phyloP scores from a whole-genome alignment of 2,797 vertebrate genomes.

The Epinephelus coioides region DNA sequence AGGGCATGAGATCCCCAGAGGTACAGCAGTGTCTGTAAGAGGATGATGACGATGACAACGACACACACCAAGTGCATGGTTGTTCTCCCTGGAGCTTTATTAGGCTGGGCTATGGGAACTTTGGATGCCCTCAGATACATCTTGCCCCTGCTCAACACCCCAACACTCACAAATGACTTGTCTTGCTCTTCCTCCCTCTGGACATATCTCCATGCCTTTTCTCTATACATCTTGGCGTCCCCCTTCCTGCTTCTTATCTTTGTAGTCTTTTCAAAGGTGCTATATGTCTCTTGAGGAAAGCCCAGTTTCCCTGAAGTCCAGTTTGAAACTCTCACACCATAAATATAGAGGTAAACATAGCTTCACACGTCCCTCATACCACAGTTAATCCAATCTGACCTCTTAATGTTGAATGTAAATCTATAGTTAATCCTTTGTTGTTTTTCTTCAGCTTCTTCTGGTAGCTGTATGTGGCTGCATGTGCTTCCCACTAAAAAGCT shows the following conservation, averaged over 20 bases:
- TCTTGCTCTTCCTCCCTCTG: constrained; percentile 39
- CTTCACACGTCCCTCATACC: constrained; percentile 19
- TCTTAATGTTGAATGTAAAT: constrained; percentile 27
- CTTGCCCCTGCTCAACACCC: constrained; percentile 19
- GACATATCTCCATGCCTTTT: constrained; percentile 27
- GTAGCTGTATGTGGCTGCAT: too few species aligned
- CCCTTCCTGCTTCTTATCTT: constrained; percentile 31
- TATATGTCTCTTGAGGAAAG: constrained; percentile 38
- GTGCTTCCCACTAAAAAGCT: too few species aligned
- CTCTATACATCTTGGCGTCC: constrained; percentile 21
- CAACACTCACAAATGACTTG: constrained; percentile 25
- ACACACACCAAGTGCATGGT: constrained; percentile 8
- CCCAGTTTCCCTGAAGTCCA: constrained; percentile 38
- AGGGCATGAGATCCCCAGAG: constrained; percentile 46
- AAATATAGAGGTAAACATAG: constrained; percentile 31
- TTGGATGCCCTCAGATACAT: constrained; percentile 34
- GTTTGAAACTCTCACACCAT: constrained; percentile 40
- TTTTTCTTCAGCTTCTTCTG: neutral
- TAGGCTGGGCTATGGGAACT: constrained; percentile 38
- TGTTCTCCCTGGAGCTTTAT: constrained; percentile 62
- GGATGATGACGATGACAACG: constrained; percentile 32
- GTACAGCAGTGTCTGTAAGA: constrained; percentile 25
- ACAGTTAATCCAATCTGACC: constrained; percentile 26
- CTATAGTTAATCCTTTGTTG: constrained; percentile 5
- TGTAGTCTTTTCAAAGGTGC: constrained; percentile 49